A percentile compares a stretch with the other conserved stretches of the same genome.
Evolutionary conservation across 2,797 vertebrate species (phyloP).

Genomic region (Bradypodion pumilum): DNA sequence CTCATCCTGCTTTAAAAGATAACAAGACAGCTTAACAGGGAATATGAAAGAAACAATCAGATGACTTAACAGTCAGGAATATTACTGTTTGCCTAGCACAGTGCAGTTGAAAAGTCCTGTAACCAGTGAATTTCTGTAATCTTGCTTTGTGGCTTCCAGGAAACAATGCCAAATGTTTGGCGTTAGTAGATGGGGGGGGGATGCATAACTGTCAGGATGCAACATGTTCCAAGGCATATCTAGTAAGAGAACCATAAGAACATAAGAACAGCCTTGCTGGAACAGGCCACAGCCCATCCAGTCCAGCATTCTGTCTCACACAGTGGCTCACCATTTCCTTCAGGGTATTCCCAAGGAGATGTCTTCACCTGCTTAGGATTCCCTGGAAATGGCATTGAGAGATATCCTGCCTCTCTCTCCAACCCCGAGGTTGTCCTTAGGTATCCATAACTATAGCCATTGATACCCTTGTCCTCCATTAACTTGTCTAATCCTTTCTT

Average conservation of each 20-base stretch:
- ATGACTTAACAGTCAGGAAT: slow-evolving; percentile 69
- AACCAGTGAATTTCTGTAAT: slow-evolving; percentile 60
- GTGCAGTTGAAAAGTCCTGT: not conserved
- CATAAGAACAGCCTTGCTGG: no score
- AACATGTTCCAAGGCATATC: not conserved
- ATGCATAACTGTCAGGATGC: not conserved
- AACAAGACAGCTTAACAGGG: slow-evolving; percentile 59
- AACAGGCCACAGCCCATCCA: no score
- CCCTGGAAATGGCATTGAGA: no score
- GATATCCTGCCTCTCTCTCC: no score
- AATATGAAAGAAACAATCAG: slow-evolving; percentile 68
- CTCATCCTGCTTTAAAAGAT: slow-evolving; percentile 67
- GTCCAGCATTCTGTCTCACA: no score
- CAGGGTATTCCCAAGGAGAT: no score
- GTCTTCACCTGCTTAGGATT: no score
- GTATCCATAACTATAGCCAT: no score
- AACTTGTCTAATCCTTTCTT: no score
- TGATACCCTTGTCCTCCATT: no score
- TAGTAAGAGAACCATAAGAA: not conserved
- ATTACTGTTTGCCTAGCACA: slow-evolving; percentile 71
- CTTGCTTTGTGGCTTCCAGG: slow-evolving; percentile 42
- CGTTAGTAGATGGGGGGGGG: not conserved
- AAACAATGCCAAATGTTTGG: slow-evolving; percentile 11
- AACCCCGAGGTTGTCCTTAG: no score
- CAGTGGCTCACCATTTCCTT: no score